A percentile compares a stretch with the other conserved stretches of the same genome.
These are phyloP conservation scores for Antrozous pallidus DNA, from an alignment of 2,797 vertebrate species.

Conservation along the genomic window DNA sequence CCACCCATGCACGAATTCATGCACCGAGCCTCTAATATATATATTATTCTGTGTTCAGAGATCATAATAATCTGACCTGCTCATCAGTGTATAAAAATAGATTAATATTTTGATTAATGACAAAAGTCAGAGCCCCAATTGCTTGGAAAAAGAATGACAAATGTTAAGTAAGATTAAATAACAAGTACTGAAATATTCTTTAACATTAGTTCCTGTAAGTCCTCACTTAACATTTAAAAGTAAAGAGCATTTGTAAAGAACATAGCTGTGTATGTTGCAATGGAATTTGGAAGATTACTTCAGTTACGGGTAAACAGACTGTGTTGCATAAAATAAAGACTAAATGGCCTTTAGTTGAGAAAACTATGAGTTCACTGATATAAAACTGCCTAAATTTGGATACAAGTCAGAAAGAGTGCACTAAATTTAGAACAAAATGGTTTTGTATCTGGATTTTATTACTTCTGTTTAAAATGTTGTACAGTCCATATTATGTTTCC, in stretches of 20 bases:
- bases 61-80: too few species aligned
- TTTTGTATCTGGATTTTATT: conserved; percentile 39
- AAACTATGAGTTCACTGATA: conserved; percentile 45
- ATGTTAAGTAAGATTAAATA: conserved; percentile 18
- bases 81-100: background rate
- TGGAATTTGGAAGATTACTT: conserved; percentile 30
- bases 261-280: background rate
- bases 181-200: conserved; percentile 15
- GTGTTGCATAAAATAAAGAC: background rate
- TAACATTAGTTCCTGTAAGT: background rate
- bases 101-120: background rate
- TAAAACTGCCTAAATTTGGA: conserved; percentile 32
- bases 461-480: conserved; percentile 46
- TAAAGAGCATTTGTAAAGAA: background rate
- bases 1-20: too few species aligned
- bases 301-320: conserved; percentile 43
- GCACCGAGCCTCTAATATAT: too few species aligned
- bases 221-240: conserved; percentile 27
- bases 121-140: background rate
- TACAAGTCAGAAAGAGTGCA: conserved; percentile 3
- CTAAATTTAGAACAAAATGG: conserved; percentile 55
- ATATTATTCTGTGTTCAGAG: too few species aligned
- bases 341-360: background rate
- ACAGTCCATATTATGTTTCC: conserved; percentile 7
- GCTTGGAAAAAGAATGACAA: background rate